Base-by-base conservation (phyloP, 2,113 vertebrate genomes). In the Tichodroma muraria region DNA sequence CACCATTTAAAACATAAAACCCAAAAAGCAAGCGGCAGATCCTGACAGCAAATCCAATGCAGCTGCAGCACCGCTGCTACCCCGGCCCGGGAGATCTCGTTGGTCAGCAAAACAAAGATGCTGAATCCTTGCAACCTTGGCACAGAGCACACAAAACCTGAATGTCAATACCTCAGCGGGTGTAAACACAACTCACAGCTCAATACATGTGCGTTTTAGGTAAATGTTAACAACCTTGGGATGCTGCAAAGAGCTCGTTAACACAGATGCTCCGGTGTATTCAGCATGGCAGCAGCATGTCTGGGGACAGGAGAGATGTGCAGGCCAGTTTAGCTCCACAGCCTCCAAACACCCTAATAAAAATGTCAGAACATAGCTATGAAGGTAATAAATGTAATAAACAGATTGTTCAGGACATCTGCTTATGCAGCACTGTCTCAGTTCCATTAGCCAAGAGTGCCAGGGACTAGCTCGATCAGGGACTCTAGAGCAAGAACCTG, bases 21-120 rank as follows among this genome's bases (percentile, higher is more conserved):
- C 40, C 78, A 16, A 69, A 91, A 76, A 54, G 35, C 63, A 65
- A 37, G 30, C 0, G 2, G 52, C 75, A 45, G 57, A 54, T 65
- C 63, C 81, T 11, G 59, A 77, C 59, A 59, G 68, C 59, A 57
- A 64, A 85, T 33, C 66, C 71, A 79, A 9, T 0, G 1, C 52
- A 71, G 90, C 72, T 54, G 88, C 69, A 42, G 85, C 79, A 38
- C 27, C 1, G 1, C 78, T 64, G 66, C 93, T 94, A 79, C 79
- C 81, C 44, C 1, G 0, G 83, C 80, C 70, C 72, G 8, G 13
- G 86, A 82, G 94, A 85, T 84, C 77, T 31, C 5, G 0, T 66
- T 52, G 1, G 85, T 89, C 96, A 96, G 93, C 94, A 95, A 80
- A 96, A 93, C 85, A 94, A 82, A 94, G 94, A 88, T 93, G 94